Base-by-base conservation (phyloP, 1,140 invertebrate species). In the Himalopsyche phryganea region DNA sequence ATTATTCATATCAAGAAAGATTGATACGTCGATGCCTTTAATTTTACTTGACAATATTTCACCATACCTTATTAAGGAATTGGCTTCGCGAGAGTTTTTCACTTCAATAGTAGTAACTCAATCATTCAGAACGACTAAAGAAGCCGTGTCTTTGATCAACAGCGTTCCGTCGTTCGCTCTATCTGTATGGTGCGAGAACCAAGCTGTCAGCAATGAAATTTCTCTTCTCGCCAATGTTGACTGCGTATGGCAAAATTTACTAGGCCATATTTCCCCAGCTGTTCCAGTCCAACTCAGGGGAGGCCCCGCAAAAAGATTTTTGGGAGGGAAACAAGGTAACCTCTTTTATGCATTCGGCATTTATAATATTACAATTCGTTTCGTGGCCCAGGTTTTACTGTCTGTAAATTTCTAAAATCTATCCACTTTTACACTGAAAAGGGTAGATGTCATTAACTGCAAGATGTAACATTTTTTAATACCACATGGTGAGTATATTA, bases 111-210 rank as follows among this genome's bases (percentile, higher is more conserved):
- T 82, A 11, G 72, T 77, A 9, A 70, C 77, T 4, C 64, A 81
- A 14, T 72, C 81, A 13, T 85, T 85, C 68, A 71, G 83, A 46
- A 84, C 80, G 11, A 77, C 80, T 1, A 83, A 83, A 61, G 84
- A 86, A 71, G 80, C 79, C 7, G 70, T 84, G 5, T 60, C 71
- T 23, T 67, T 85, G 11, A 76, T 80, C 10, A 85, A 85, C 68
- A 81, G 81, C 60, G 75, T 73, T 9, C 67, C 71, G 11, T 80
- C 79, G 66, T 66, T 78, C 4, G 80, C 68, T 17, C 75, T 74
- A 5, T 81, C 80, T 61, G 68, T 86, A 4, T 85, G 81, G 80
- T 77, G 78, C 6, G 81, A 84, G 70, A 81, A 80, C 66, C 66
- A 80, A n/a, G 72, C 75, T 36, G 60, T 83, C 23, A 76, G 75